Evolutionary conservation across 2,888 invertebrate genomes (phyloP).

Genomic region (Coecobrya sp.): DNA sequence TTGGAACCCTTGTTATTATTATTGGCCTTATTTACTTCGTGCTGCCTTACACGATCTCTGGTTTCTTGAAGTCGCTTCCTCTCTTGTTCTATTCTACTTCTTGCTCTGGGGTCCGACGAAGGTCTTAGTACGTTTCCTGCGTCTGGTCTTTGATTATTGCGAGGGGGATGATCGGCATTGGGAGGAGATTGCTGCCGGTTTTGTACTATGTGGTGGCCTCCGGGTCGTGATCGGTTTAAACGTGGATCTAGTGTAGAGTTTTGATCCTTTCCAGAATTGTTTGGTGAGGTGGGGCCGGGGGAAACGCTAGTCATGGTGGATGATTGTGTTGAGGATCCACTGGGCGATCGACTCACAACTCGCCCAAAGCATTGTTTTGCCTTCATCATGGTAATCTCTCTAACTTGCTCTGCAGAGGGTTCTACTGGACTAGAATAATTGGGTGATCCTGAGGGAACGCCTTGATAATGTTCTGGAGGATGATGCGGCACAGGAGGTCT

Average conservation of each 20-base stretch:
- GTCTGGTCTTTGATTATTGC: constrained; percentile 23
- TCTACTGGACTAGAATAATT: constrained; percentile 66
- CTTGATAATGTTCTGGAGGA: constrained; percentile 40
- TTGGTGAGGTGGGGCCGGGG: constrained; percentile 63
- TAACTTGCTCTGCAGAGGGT: constrained; percentile 57
- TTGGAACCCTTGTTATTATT: constrained; percentile 60
- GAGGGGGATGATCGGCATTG: background rate
- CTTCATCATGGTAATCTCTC: constrained; percentile 70
- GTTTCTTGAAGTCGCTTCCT: constrained; percentile 47
- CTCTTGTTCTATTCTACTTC: constrained; percentile 40
- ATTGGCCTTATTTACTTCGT: constrained; percentile 7
- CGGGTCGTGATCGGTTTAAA: constrained; percentile 27
- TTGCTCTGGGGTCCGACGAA: constrained; percentile 43
- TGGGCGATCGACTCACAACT: constrained; percentile 29
- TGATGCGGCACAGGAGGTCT: constrained; percentile 5
- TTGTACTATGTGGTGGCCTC: constrained; percentile 29
- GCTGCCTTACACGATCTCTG: constrained; percentile 57
- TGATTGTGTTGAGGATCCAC: constrained; percentile 24
- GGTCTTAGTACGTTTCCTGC: constrained; percentile 72
- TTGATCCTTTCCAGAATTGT: background rate
- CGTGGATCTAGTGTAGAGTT: constrained; percentile 61
- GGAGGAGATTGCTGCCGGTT: constrained; percentile 63
- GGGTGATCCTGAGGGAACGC: constrained; percentile 55
- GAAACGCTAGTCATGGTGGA: constrained; percentile 29
- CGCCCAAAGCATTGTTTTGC: constrained; percentile 79